Evolutionary conservation across 2,888 invertebrate species (phyloP).

Genomic region (Coecobrya sp.): DNA sequence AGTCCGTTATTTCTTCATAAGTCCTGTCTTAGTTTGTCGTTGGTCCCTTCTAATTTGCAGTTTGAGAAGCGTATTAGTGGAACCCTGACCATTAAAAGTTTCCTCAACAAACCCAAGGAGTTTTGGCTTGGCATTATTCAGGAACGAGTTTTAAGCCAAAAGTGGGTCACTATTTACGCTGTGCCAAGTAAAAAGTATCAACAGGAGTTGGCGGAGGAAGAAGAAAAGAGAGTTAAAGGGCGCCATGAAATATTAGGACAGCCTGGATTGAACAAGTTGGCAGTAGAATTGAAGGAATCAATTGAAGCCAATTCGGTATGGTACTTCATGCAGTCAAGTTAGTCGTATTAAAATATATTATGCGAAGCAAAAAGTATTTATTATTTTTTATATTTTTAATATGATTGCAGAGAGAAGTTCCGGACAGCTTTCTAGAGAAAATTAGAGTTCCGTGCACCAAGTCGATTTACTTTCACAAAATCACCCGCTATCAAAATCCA

Average conservation of each 20-base stretch:
- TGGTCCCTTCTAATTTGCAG: slow-evolving; percentile 16
- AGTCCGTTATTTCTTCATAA: too few relatives aligned
- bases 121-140: slow-evolving; percentile 85
- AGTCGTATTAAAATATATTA: too few relatives aligned
- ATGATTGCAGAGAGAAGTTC: slow-evolving; percentile 91
- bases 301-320: slow-evolving; percentile 92
- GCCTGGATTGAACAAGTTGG: slow-evolving; percentile 91
- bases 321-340: background rate
- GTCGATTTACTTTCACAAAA: slow-evolving; percentile 87
- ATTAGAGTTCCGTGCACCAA: slow-evolving; percentile 93
- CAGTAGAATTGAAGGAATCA: slow-evolving; percentile 90
- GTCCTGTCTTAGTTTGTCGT: too few relatives aligned
- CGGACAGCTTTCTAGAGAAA: slow-evolving; percentile 91
- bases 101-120: slow-evolving; percentile 78
- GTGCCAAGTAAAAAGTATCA: slow-evolving; percentile 82
- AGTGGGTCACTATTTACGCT: slow-evolving; percentile 84
- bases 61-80: slow-evolving; percentile 84
- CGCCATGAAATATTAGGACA: slow-evolving; percentile 91
- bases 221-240: slow-evolving; percentile 91
- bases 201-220: slow-evolving; percentile 91
- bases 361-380: too few relatives aligned
- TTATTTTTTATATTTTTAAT: too few relatives aligned
- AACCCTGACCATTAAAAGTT: slow-evolving; percentile 81
- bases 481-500: slow-evolving; percentile 82
- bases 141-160: slow-evolving; percentile 80